phyloP scores from a whole-genome alignment of 2,888 invertebrate species.

The Fragum fragum region DNA sequence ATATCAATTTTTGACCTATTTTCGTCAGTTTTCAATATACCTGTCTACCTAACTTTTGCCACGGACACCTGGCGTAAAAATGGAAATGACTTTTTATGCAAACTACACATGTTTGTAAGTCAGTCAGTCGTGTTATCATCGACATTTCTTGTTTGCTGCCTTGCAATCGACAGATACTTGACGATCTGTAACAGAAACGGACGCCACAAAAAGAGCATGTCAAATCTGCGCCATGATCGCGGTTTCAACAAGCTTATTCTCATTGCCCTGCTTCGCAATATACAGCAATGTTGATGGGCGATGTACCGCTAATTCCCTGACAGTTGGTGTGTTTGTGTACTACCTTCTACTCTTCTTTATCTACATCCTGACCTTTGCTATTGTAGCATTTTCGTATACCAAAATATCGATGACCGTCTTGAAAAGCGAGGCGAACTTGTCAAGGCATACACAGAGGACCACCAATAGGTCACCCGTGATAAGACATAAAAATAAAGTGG shows the following conservation, averaged over 20 bases:
- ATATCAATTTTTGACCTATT: constrained; percentile 53
- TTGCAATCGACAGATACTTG: constrained; percentile 56
- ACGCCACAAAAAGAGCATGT: background rate
- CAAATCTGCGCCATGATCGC: constrained; percentile 38
- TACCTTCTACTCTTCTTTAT: constrained; percentile 43
- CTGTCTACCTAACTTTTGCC: constrained; percentile 59
- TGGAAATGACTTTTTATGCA: constrained; percentile 51
- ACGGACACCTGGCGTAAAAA: constrained; percentile 42
- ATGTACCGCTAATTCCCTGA: constrained; percentile 24
- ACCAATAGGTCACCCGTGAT: background rate
- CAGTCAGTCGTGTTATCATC: constrained; percentile 53
- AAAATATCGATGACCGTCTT: constrained; percentile 26
- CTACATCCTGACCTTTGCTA: constrained; percentile 26
- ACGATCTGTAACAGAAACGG: constrained; percentile 40
- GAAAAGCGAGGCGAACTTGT: constrained; percentile 34
- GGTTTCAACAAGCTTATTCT: constrained; percentile 30
- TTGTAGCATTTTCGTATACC: constrained; percentile 37
- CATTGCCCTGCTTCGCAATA: constrained; percentile 50
- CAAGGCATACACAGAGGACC: background rate
- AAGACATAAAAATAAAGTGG: constrained; percentile 2
- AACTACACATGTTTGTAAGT: constrained; percentile 57
- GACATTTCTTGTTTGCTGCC: constrained; percentile 49
- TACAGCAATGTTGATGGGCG: constrained; percentile 33
- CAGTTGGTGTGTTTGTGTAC: constrained; percentile 20
- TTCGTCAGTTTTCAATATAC: constrained; percentile 50